Base-by-base conservation (phyloP, 2,113 vertebrate genomes). In the Bos taurus region DNA sequence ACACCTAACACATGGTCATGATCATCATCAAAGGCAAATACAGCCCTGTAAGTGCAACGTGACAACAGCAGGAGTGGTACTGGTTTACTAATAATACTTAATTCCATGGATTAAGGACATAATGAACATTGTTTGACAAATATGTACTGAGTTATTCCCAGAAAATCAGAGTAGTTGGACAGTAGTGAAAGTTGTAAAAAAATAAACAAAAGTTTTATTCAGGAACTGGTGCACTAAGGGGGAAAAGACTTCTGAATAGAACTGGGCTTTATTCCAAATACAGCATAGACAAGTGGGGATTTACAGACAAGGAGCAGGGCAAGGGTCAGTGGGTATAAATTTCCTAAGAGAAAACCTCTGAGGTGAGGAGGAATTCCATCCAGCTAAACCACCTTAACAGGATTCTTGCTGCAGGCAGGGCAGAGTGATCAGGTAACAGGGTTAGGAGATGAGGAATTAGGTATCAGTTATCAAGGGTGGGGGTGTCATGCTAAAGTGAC, bases 101-200 rank as follows among this genome's bases (percentile, higher is more conserved):
- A 95, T 83, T 83, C 83, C 52, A 30, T 1, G 25, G 86, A 95
- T 96, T 91, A 89, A 82, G 8, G 48, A 43, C 7, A 82, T 48
- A 60, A 91, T 94, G 46, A 95, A 64, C 94, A 56, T 67, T 89
- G 71, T 95, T 78, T 87, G 93, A 80, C 50, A 97, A 91, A 82
- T 85, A 89, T 1, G 23, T 48, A 60, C 17, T 95, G 46, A 94
- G 78, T 90, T 93, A 74, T 91, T 89, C 74, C 95, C 36, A 93
- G 13, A 46, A 93, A 93, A 95, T 78, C 16, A 82, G 40, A 59
- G 8, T 2, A 59, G 6, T 1, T 85, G 33, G n/a, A 59, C 6
- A 46, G 52, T 54, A 82, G 11, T 81, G 56, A 90, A 80, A 43
- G 67, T 2, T 86, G 10, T n/a, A 85, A 54, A 64, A 36, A 74